Conservation (phyloP, 2,888 invertebrate genomes). For the Archaeoteleia sp. region DNA sequence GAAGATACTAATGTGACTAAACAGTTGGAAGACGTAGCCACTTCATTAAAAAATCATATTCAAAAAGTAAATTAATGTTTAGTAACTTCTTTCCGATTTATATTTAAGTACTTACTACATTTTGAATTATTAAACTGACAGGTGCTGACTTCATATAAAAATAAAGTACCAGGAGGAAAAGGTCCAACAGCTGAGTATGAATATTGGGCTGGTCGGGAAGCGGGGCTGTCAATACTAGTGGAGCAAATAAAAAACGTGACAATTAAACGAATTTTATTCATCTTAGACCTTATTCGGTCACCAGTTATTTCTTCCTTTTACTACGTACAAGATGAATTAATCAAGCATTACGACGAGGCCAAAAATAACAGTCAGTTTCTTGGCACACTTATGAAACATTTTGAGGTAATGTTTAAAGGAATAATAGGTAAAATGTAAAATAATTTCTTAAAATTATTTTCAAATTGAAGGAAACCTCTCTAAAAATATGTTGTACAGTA, state of each 20-base stretch:
- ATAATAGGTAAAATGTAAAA: slow-evolving; percentile 9
- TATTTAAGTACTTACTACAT: no score
- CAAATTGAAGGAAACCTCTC: no score
- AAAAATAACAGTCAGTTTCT: slow-evolving; percentile 88
- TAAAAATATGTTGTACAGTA: not conserved
- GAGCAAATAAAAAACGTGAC: slow-evolving; percentile 88
- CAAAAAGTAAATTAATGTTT: slow-evolving; percentile 75
- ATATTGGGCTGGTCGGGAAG: slow-evolving; percentile 89
- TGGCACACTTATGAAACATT: slow-evolving; percentile 83
- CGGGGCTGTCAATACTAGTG: slow-evolving; percentile 84
- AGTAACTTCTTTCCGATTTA: no score
- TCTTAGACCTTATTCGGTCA: slow-evolving; percentile 78
- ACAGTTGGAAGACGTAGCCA: slow-evolving; percentile 80
- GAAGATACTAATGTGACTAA: slow-evolving; percentile 76
- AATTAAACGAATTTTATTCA: slow-evolving; percentile 79
- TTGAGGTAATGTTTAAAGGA: slow-evolving; percentile 76
- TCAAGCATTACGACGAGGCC: slow-evolving; percentile 81
- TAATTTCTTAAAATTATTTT: not conserved
- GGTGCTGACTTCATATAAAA: slow-evolving; percentile 62
- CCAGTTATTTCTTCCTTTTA: no score
- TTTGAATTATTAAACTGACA: slow-evolving; percentile 20
- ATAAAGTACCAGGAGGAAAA: slow-evolving; percentile 79
- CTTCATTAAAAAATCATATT: slow-evolving; percentile 82
- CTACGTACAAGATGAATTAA: no score
- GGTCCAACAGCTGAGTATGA: slow-evolving; percentile 91